A percentile compares a stretch with the other conserved stretches of the same genome.
Evolutionary conservation across 1,140 invertebrate genomes (phyloP).

Genomic region (Leptoteleia sp.): DNA sequence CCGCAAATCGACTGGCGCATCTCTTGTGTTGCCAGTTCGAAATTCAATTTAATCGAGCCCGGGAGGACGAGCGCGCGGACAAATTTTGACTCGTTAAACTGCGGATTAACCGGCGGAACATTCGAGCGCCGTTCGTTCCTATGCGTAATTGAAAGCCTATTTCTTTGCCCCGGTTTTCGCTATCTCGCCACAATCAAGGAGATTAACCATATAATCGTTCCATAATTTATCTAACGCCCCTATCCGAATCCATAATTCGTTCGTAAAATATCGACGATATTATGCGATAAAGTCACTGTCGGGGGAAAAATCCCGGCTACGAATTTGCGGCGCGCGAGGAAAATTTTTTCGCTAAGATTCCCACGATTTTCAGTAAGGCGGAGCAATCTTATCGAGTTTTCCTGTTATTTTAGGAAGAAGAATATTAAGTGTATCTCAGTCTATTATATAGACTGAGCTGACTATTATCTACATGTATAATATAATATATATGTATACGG

Average conservation of each 20-base stretch:
- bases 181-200: conserved; percentile 19
- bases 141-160: conserved; percentile 45
- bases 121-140: conserved; percentile 7
- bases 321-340: too few relatives aligned
- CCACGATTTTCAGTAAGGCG: too few relatives aligned
- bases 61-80: conserved; percentile 35
- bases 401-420: too few relatives aligned
- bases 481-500: too few relatives aligned
- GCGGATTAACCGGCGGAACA: conserved; percentile 47
- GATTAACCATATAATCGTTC: conserved; percentile 21
- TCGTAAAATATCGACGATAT: too few relatives aligned
- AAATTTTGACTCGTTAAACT: conserved; percentile 66
- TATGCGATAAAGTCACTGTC: too few relatives aligned
- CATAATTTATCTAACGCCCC: neutral
- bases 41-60: conserved; percentile 61
- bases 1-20: conserved; percentile 52
- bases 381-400: too few relatives aligned
- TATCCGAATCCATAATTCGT: neutral
- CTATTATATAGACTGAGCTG: too few relatives aligned
- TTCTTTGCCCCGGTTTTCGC: conserved; percentile 43
- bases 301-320: too few relatives aligned
- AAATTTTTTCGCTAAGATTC: too few relatives aligned
- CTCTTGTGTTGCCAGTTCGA: conserved; percentile 55
- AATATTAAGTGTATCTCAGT: too few relatives aligned
- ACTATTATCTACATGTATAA: too few relatives aligned